These are phyloP conservation scores for Eremobia ochroleuca DNA, from an alignment of 2,888 invertebrate species.

Conservation along the genomic window DNA sequence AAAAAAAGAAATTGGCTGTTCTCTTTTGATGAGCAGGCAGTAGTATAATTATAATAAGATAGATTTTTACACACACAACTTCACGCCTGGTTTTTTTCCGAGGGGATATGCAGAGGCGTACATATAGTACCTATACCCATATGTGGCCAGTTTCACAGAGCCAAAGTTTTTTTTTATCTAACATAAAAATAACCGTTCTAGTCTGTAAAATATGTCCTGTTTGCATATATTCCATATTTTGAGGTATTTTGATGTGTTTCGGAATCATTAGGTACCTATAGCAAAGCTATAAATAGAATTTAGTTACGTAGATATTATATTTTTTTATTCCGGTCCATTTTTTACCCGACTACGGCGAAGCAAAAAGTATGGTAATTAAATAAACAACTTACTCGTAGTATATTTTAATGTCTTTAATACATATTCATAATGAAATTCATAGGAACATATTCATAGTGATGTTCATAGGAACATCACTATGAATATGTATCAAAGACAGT, in stretches of 20 bases:
- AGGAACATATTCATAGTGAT: no score
- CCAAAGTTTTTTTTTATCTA: neutral
- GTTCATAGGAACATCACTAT: no score
- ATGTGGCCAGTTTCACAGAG: neutral
- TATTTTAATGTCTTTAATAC: no score
- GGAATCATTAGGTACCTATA: neutral
- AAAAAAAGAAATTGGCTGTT: no score
- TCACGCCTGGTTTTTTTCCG: rapidly evolving
- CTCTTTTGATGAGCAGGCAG: neutral
- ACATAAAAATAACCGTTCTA: neutral
- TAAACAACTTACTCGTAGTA: no score
- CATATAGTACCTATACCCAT: neutral
- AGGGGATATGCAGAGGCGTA: neutral
- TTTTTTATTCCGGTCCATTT: neutral
- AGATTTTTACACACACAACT: neutral
- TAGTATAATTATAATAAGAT: neutral
- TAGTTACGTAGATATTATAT: neutral
- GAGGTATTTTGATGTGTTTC: neutral
- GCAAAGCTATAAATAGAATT: neutral
- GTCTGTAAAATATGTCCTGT: neutral
- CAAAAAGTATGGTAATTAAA: no score
- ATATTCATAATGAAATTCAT: no score
- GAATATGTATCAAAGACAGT: no score
- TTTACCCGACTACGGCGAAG: no score
- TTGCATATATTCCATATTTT: neutral